Evolutionary conservation across 1,140 invertebrate species (phyloP).

Genomic region (Diorhabda sublineata): DNA sequence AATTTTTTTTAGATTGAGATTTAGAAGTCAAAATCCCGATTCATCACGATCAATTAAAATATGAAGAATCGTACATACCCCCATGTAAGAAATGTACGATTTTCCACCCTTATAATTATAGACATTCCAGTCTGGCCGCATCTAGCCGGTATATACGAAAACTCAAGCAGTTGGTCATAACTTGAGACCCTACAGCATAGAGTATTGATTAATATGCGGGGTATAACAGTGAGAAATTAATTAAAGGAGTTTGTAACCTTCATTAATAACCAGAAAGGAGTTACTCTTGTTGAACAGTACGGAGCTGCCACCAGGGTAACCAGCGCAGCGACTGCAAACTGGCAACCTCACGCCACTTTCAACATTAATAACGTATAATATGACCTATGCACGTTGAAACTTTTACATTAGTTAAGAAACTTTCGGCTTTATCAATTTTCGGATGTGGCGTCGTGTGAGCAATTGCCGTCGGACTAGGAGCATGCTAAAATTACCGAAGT

Average conservation of each 20-base stretch:
- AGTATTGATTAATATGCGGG: slow-evolving; percentile 47
- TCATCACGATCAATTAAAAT: no score
- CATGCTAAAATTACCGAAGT: not conserved
- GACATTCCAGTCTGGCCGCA: not conserved
- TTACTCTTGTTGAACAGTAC: slow-evolving; percentile 36
- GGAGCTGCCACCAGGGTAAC: slow-evolving; percentile 19
- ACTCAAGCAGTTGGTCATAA: slow-evolving; percentile 12
- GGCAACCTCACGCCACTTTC: slow-evolving; percentile 14
- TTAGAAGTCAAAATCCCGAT: no score
- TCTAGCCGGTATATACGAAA: not conserved
- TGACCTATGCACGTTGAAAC: slow-evolving; percentile 15
- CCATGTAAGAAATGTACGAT: not conserved
- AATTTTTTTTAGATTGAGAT: no score
- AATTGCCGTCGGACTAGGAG: not conserved
- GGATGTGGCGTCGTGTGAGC: not conserved
- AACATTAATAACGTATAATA: slow-evolving; percentile 20
- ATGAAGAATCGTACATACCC: no score
- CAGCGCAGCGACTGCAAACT: slow-evolving; percentile 16
- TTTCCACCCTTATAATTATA: not conserved
- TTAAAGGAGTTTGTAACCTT: slow-evolving; percentile 48
- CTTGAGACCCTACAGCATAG: slow-evolving; percentile 21
- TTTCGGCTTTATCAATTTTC: slow-evolving; percentile 6
- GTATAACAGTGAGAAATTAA: slow-evolving; percentile 48
- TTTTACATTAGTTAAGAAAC: slow-evolving; percentile 7
- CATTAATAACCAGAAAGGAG: slow-evolving; percentile 46